Evolutionary conservation across 1,140 invertebrate species (phyloP), one percentile per base, ranked within the genome.

Genomic region (Muscidifurax raptorellus): DNA sequence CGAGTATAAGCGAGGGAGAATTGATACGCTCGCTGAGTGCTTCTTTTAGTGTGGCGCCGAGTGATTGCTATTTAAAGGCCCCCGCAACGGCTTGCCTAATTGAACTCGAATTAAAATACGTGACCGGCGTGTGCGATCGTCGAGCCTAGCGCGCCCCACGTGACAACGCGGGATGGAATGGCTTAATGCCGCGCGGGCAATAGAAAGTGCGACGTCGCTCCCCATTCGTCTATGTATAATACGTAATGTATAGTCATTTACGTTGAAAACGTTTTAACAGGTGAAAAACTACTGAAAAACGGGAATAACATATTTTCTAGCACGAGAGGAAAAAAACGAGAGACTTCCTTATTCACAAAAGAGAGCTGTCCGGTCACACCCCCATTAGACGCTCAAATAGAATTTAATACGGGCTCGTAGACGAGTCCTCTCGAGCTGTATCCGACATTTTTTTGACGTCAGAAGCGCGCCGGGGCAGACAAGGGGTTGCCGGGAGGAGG

Each of bases 91-190:
- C 52, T 59, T 59, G 72, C 13, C 78, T 80, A 85, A 85, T 85
- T 85, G 71, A 80, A 85, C 52, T 80, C 40, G 78, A 85, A 85
- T 85, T 85, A 80, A 85, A 85, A 85, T 85, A 85, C 83, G 83
- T 85, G 83, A 85, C 59, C 40, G 32, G 83, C 15, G 64, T 85
- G 9, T 44, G n/a, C 72, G 32, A 82, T 69, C n/a, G 3, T 13
- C 40, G n/a, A 7, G 0, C 32, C 36, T 40, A 12, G 15, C 27
- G 9, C 4, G 30, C 10, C 27, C 12, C n/a, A 30, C 44, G 1
- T 81, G 28, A 59, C 28, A 71, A 47, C 22, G 67, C 30, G 67
- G 67, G 0, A 6, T 27, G 1, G 52, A 44, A 80, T 30, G 25
- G 40, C 66, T 80, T 52, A 59, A 71, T 72, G 40, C n/a, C n/a